phyloP scores from a whole-genome alignment of 2,113 vertebrate genomes.

The Eleginops maclovinus region DNA sequence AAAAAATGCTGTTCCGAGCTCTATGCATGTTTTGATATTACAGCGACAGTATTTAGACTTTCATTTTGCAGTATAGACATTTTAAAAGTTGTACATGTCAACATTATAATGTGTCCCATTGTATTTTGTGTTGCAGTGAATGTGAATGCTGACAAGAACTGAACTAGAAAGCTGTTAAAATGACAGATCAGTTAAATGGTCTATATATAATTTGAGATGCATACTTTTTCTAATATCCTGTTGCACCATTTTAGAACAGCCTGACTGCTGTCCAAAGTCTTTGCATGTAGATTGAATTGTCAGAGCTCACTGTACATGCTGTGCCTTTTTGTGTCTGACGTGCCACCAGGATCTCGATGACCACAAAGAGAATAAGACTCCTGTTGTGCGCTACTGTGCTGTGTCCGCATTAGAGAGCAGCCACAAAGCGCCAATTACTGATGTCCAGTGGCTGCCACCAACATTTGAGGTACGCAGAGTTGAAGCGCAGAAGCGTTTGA shows the following conservation, averaged over 20 bases:
- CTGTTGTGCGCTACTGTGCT: constrained; percentile 83
- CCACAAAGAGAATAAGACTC: constrained; percentile 65
- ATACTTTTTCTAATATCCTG: neutral
- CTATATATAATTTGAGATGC: too few relatives aligned
- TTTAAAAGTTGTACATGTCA: too few relatives aligned
- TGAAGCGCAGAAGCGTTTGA: constrained; percentile 19
- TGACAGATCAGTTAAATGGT: too few relatives aligned
- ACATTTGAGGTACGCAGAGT: constrained; percentile 85
- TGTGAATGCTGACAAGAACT: too few relatives aligned
- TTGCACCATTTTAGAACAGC: neutral
- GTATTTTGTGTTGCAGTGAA: too few relatives aligned
- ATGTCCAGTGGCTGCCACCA: constrained; percentile 90
- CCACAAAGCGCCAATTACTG: constrained; percentile 87
- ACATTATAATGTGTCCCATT: too few relatives aligned
- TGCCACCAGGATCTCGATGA: constrained; percentile 70
- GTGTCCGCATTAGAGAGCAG: constrained; percentile 85
- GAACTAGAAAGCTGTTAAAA: too few relatives aligned
- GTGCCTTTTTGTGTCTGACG: constrained; percentile 54
- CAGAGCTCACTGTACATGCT: constrained; percentile 35
- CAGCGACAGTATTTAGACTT: neutral
- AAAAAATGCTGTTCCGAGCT: neutral
- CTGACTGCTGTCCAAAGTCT: neutral
- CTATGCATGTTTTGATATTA: neutral
- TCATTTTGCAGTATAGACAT: neutral
- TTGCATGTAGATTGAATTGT: constrained; percentile 19